Conservation (phyloP, 2,113 vertebrate species). For the Corythaeola cristata region DNA sequence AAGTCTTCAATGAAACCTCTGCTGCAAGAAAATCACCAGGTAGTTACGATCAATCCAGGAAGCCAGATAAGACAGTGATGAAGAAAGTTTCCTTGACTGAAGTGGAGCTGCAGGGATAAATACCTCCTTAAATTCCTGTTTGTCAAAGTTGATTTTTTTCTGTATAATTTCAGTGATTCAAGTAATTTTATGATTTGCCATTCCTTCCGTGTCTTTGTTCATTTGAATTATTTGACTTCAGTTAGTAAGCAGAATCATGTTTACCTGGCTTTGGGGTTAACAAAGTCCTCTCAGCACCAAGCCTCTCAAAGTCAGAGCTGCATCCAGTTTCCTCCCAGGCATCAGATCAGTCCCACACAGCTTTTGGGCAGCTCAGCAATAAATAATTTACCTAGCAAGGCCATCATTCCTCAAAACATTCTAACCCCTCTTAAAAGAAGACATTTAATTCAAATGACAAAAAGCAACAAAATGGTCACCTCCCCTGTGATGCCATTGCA, state of each 20-base stretch:
- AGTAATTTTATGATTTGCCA: neutral
- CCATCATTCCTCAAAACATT: neutral
- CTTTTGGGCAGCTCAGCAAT: neutral
- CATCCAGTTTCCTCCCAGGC: neutral
- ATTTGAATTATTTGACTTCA: neutral
- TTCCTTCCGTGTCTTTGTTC: neutral
- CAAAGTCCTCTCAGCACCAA: neutral
- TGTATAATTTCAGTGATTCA: neutral
- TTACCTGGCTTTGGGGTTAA: neutral
- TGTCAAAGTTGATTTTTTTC: neutral
- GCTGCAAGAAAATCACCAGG: neutral
- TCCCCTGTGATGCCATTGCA: neutral
- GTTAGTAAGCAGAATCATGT: neutral
- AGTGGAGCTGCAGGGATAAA: neutral
- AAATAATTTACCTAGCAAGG: neutral
- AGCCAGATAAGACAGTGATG: neutral
- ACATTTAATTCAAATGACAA: neutral
- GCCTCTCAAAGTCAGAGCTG: neutral
- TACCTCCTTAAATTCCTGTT: neutral
- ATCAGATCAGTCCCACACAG: neutral
- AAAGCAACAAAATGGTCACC: neutral
- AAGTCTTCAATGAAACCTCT: neutral
- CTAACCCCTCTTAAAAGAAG: neutral
- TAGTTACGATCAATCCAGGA: neutral
- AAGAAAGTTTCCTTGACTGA: neutral